Percentiles rank a stretch among this genome's conserved stretches.
Evolutionary conservation across 2,113 vertebrate genomes (phyloP).

Genomic region (Archocentrus centrarchus): DNA sequence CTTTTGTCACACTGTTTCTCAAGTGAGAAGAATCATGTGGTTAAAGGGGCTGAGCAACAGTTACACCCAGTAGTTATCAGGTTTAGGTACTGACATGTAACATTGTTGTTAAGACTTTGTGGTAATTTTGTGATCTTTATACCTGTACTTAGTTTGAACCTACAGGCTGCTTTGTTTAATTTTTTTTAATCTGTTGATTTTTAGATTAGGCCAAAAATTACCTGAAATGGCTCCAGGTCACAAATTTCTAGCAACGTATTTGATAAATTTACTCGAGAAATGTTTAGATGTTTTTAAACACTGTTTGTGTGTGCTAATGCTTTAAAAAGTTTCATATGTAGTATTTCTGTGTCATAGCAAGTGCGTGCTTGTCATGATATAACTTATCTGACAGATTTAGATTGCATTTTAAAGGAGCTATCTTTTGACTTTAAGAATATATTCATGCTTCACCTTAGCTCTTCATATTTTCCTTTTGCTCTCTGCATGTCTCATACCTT

Average conservation of each 20-base stretch:
- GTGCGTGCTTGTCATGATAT: neutral
- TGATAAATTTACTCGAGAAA: neutral
- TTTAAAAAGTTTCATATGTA: neutral
- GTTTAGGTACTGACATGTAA: neutral
- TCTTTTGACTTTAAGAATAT: conserved; percentile 13
- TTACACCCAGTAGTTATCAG: conserved; percentile 1
- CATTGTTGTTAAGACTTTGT: neutral
- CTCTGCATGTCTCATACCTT: conserved; percentile 5
- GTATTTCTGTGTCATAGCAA: neutral
- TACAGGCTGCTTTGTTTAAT: neutral
- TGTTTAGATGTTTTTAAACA: conserved; percentile 1
- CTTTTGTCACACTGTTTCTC: neutral
- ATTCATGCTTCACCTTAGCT: neutral
- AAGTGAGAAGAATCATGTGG: neutral
- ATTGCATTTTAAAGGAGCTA: neutral
- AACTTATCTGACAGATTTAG: conserved; percentile 2
- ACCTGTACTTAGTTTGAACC: neutral
- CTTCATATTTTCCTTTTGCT: conserved; percentile 22
- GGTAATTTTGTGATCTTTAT: neutral
- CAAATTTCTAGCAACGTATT: neutral
- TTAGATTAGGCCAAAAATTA: neutral
- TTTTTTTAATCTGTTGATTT: neutral
- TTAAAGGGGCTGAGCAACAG: neutral
- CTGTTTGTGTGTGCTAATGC: neutral
- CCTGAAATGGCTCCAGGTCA: neutral